phyloP scores from a whole-genome alignment of 2,797 vertebrate genomes.

The Esox masquinongy region DNA sequence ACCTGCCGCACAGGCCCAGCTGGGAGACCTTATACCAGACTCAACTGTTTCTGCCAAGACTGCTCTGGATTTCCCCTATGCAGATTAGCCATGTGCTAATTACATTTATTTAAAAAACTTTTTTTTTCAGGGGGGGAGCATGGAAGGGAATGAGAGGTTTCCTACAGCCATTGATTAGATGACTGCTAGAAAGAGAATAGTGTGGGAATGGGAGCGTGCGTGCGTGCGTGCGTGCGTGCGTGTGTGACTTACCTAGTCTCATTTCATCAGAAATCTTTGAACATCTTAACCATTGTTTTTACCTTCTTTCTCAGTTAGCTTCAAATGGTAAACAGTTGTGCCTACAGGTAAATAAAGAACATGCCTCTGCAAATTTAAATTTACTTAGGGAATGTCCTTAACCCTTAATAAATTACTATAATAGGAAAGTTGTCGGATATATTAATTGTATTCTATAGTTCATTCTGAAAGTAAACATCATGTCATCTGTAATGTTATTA shows the following conservation, averaged over 20 bases:
- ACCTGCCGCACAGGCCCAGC: conserved; percentile 65
- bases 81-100: conserved; percentile 99
- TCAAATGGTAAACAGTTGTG: neutral
- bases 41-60: conserved; percentile 83
- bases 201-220: neutral
- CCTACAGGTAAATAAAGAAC: neutral
- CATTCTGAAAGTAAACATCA: no score
- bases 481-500: no score
- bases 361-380: neutral
- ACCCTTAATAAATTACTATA: neutral
- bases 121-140: conserved; percentile 71
- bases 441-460: neutral
- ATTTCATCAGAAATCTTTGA: conserved; percentile 4
- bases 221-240: neutral
- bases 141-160: conserved; percentile 74
- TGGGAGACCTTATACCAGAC: conserved; percentile 79
- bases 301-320: neutral
- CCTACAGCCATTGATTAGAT: conserved; percentile 68
- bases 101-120: conserved; percentile 69
- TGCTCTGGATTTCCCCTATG: conserved; percentile 86
- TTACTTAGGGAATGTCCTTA: neutral
- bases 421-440: neutral
- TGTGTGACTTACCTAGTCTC: neutral
- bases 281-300: neutral
- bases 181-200: conserved; percentile 50